Evolutionary conservation across 2,113 vertebrate genomes (phyloP).

Genomic region (Silurus meridionalis): DNA sequence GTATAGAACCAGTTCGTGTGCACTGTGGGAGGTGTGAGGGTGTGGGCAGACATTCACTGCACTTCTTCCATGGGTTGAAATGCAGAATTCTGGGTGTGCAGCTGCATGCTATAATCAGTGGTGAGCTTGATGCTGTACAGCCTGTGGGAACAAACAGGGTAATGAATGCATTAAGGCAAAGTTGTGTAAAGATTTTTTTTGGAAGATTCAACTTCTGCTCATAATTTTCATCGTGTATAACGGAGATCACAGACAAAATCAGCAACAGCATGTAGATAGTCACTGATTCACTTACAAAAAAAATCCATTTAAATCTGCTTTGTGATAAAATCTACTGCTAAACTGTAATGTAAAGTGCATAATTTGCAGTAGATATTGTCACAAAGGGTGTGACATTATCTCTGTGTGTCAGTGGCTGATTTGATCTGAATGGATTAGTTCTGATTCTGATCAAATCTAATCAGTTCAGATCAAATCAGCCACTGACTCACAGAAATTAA

Average conservation of each 20-base stretch:
- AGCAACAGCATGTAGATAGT: not conserved
- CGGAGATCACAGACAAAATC: not conserved
- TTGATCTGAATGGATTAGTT: no score
- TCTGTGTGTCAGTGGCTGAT: no score
- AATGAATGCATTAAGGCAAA: conserved; percentile 4
- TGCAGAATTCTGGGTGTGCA: conserved; percentile 30
- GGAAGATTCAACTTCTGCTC: not conserved
- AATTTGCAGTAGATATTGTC: no score
- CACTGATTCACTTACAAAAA: conserved; percentile 10
- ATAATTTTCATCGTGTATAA: conserved; percentile 7
- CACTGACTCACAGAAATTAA: not conserved
- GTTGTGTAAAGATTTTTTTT: conserved; percentile 12
- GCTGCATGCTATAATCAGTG: conserved; percentile 28
- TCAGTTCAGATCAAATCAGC: not conserved
- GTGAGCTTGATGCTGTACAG: conserved; percentile 9
- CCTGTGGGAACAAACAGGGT: conserved; percentile 24
- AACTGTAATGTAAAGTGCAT: not conserved
- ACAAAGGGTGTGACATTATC: no score
- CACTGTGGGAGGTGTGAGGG: conserved; percentile 38
- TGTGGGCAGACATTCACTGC: not conserved
- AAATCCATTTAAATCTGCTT: not conserved
- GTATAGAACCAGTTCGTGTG: conserved; percentile 23
- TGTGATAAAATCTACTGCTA: not conserved
- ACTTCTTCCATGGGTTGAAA: not conserved
- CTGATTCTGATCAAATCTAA: no score